A percentile compares a stretch with the other conserved stretches of the same genome.
phyloP scores from a whole-genome alignment of 2,797 vertebrate species.

The Sebastes cheni region DNA sequence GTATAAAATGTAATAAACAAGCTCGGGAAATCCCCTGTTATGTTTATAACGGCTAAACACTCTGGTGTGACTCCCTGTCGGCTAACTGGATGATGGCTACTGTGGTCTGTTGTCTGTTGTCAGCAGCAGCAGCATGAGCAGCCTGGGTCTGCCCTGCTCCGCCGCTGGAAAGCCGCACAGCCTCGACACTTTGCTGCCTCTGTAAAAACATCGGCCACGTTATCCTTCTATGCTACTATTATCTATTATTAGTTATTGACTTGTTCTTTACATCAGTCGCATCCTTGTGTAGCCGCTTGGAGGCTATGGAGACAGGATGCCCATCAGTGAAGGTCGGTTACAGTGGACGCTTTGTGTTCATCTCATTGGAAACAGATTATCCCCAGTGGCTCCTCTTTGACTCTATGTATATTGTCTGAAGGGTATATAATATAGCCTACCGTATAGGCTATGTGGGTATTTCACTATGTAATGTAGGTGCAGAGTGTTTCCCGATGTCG shows the following conservation, averaged over 20 bases:
- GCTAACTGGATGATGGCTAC: constrained; percentile 46
- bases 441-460: neutral
- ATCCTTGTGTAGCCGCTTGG: constrained; percentile 31
- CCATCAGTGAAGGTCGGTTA: constrained; percentile 64
- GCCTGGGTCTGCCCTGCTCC: constrained; percentile 37
- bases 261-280: constrained; percentile 12
- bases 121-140: constrained; percentile 58
- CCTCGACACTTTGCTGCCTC: constrained; percentile 28
- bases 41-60: constrained; percentile 20
- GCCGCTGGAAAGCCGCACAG: constrained; percentile 56
- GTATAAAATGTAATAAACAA: neutral
- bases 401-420: neutral
- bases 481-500: constrained; percentile 24
- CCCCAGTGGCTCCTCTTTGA: neutral
- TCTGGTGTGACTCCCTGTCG: constrained; percentile 27
- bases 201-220: constrained; percentile 9
- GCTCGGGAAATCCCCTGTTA: neutral
- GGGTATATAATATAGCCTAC: neutral
- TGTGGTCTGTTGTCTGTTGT: constrained; percentile 53
- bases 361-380: constrained; percentile 17
- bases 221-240: neutral
- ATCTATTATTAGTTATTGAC: neutral
- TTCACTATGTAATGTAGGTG: neutral
- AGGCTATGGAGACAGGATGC: constrained; percentile 62
- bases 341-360: constrained; percentile 61